These are phyloP conservation scores for Corticium candelabrum DNA, from an alignment of 37 sponge, comb jelly and placozoan species.

Conservation along the genomic window DNA sequence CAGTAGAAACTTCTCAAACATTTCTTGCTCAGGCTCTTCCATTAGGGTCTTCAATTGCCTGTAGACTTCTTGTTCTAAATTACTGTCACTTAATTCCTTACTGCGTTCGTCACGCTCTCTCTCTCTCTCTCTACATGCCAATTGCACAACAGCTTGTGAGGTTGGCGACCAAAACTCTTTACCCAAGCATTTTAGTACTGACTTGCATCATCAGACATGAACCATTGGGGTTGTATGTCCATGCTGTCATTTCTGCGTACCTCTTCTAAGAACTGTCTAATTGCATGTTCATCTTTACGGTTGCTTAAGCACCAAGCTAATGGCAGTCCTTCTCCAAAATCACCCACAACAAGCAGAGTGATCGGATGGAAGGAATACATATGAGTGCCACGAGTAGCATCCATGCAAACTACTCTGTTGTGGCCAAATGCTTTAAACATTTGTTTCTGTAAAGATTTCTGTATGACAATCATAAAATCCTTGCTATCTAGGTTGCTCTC, in stretches of 20 bases:
- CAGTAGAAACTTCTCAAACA: too few species aligned
- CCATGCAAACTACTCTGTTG: conserved; percentile 9
- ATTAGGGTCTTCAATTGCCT: too few species aligned
- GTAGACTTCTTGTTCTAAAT: too few species aligned
- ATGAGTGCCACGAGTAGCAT: conserved; percentile 33
- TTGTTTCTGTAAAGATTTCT: neutral
- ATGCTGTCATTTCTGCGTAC: conserved; percentile 14
- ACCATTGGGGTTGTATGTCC: neutral
- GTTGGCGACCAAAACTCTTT: conserved; percentile 14
- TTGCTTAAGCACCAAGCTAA: conserved; percentile 41
- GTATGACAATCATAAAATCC: neutral
- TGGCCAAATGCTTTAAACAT: neutral
- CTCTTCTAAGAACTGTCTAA: conserved; percentile 19
- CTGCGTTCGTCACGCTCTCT: too few species aligned
- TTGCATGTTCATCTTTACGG: conserved; percentile 16
- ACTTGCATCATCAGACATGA: conserved; percentile 46
- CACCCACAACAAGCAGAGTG: conserved; percentile 46
- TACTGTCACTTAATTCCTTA: too few species aligned
- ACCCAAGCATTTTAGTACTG: conserved; percentile 50
- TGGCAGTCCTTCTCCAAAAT: conserved; percentile 50
- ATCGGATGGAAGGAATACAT: conserved; percentile 18
- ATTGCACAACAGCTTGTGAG: neutral
- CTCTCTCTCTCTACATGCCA: neutral
- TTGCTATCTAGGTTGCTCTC: neutral
- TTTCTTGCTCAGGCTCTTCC: too few species aligned